Percentiles rank a stretch among this genome's conserved stretches.
phyloP scores from a whole-genome alignment of 2,888 invertebrate species.

The Erannis defoliaria region DNA sequence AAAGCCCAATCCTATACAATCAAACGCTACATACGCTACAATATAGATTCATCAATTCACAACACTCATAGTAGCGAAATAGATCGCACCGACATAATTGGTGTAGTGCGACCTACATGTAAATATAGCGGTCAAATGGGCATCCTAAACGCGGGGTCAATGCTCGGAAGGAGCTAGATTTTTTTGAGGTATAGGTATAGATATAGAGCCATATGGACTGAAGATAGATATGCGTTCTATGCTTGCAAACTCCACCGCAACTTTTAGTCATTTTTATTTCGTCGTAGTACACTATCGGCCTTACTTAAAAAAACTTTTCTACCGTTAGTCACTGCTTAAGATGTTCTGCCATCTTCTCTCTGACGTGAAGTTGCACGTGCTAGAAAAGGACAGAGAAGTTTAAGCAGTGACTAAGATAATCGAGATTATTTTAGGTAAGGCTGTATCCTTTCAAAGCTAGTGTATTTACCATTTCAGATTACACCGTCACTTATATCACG shows the following conservation, averaged over 20 bases:
- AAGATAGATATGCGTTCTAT: not conserved
- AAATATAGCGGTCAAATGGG: slow-evolving; percentile 9
- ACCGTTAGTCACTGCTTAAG: too few relatives aligned
- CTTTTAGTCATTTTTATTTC: not conserved
- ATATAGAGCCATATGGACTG: not conserved
- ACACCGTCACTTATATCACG: too few relatives aligned
- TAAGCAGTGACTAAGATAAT: too few relatives aligned
- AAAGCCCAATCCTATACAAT: not conserved
- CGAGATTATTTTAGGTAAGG: too few relatives aligned
- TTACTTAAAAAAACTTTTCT: too few relatives aligned
- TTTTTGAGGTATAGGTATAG: not conserved
- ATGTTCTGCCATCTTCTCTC: too few relatives aligned
- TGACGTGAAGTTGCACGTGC: too few relatives aligned
- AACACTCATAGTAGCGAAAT: not conserved
- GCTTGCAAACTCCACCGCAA: not conserved
- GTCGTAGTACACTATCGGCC: too few relatives aligned
- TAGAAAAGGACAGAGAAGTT: too few relatives aligned
- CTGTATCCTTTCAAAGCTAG: too few relatives aligned
- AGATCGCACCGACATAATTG: not conserved
- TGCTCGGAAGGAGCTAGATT: not conserved
- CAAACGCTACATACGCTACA: not conserved
- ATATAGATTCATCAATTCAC: not conserved
- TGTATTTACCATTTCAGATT: too few relatives aligned
- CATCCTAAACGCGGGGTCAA: not conserved
- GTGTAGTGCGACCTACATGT: slow-evolving; percentile 29